These are phyloP conservation scores for Scolopax rusticola DNA, from an alignment of 2,797 vertebrate species.

Conservation along the genomic window DNA sequence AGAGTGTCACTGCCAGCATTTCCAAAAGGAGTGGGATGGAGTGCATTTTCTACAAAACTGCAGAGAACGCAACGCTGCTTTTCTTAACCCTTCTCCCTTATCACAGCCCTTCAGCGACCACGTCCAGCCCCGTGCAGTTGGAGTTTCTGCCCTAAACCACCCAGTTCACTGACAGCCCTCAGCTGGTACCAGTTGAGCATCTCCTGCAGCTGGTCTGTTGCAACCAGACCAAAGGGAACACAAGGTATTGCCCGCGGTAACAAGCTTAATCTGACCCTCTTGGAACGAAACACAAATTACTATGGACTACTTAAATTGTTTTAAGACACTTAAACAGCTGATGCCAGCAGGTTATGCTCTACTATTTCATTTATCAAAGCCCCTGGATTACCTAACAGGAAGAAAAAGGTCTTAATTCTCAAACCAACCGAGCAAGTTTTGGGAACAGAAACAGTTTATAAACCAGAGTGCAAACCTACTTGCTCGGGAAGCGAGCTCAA, in stretches of 20 bases:
- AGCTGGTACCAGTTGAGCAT: background rate
- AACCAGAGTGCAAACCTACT: background rate
- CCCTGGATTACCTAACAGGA: background rate
- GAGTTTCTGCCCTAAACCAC: background rate
- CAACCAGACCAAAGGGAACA: background rate
- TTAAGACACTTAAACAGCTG: background rate
- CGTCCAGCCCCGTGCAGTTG: background rate
- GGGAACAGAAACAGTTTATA: background rate
- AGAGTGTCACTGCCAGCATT: background rate
- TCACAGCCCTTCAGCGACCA: background rate
- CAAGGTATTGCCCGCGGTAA: background rate
- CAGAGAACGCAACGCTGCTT: background rate
- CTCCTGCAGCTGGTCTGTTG: background rate
- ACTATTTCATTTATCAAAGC: background rate
- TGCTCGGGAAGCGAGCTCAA: background rate
- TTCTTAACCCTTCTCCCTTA: background rate
- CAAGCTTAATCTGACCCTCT: background rate
- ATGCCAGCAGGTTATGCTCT: background rate
- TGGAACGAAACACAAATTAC: background rate
- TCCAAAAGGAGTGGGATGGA: slow-evolving; percentile 29
- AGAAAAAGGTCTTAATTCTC: background rate
- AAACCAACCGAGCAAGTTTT: background rate
- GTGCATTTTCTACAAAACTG: background rate
- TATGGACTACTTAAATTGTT: background rate
- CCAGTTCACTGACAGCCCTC: background rate